A percentile compares a stretch with the other conserved stretches of the same genome.
Conservation (phyloP, 1,140 invertebrate genomes). For the Drosophila persimilis region DNA sequence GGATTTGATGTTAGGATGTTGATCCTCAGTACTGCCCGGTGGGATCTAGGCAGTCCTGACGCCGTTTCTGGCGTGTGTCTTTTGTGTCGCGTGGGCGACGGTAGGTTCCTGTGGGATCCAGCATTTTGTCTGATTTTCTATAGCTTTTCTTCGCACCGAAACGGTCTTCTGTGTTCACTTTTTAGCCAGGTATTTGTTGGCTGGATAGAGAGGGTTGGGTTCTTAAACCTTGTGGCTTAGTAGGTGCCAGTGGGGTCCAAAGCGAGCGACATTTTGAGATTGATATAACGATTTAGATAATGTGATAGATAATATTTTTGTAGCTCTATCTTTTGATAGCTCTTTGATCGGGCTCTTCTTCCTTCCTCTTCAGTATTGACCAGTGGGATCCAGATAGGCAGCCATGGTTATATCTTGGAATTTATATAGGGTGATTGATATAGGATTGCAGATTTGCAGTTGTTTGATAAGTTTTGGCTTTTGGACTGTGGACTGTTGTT, state of each 20-base stretch:
- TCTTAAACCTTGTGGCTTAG: slow-evolving; percentile 26
- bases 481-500: background rate
- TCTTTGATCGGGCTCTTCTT: slow-evolving; percentile 4
- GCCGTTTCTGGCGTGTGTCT: slow-evolving; percentile 65
- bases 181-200: background rate
- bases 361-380: slow-evolving; percentile 64
- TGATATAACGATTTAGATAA: slow-evolving; percentile 9
- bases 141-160: slow-evolving; percentile 20
- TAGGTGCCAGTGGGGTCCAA: slow-evolving; percentile 82
- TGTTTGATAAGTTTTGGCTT: too few species aligned
- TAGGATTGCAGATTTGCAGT: background rate
- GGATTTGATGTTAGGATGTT: too few species aligned
- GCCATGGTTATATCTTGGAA: slow-evolving; percentile 49
- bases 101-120: slow-evolving; percentile 79
- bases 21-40: slow-evolving; percentile 74
- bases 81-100: slow-evolving; percentile 64
- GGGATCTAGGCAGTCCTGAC: slow-evolving; percentile 64
- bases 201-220: too few species aligned
- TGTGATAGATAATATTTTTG: background rate
- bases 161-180: background rate
- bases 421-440: slow-evolving; percentile 4
- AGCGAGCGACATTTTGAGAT: slow-evolving; percentile 69
- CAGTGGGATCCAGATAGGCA: slow-evolving; percentile 76
- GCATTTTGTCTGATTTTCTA: slow-evolving; percentile 47
- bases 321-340: background rate